Base-by-base conservation (phyloP, 2,888 invertebrate species). In the Auanema sp. region DNA sequence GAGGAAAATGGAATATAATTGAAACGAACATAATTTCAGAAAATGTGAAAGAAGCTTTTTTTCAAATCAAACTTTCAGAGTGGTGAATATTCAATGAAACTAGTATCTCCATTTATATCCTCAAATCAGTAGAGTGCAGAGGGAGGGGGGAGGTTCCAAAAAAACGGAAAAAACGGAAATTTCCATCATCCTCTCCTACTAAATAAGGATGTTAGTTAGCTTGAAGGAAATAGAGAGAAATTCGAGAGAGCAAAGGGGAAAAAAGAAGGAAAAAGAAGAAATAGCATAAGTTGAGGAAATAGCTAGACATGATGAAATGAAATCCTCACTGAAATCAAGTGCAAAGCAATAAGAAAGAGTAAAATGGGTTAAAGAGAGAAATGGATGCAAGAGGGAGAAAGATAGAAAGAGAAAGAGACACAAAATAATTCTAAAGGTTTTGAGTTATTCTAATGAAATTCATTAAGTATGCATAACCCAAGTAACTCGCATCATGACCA, bases 1-100 rank as follows among this genome's bases (percentile, higher is more conserved):
- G 16, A 16, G 41, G 40, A 40, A 10, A 16, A 61, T 42, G 42
- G 47, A 33, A n/a, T 49, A 59, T 40, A 42, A 54, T 12, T 42
- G 23, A 57, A 43, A 65, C 24, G 33, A 52, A 40, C 59, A 58
- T 56, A 55, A 21, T 51, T 50, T 8, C 47, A 60, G 44, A 51
- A 25, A 47, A 25, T 57, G 43, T 49, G 47, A 41, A 43, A 25
- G 24, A 60, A 55, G 33, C 33, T 33, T 33, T 33, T 33, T 33
- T 33, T 33, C 33, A 33, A 33, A 33, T 33, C 33, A 33, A 33
- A 33, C 33, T 33, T 33, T 33, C 33, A 33, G 3, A 33, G 33
- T 33, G 33, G 33, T 33, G 33, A 33, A 33, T 5, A 33, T 33
- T 33, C 8, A 8, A 8, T 33, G 8, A 8, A 33, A 33, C 33